Percentiles rank a stretch among this genome's conserved stretches.
Evolutionary conservation across 2,113 vertebrate genomes (phyloP).

Genomic region (Xenus cinereus): DNA sequence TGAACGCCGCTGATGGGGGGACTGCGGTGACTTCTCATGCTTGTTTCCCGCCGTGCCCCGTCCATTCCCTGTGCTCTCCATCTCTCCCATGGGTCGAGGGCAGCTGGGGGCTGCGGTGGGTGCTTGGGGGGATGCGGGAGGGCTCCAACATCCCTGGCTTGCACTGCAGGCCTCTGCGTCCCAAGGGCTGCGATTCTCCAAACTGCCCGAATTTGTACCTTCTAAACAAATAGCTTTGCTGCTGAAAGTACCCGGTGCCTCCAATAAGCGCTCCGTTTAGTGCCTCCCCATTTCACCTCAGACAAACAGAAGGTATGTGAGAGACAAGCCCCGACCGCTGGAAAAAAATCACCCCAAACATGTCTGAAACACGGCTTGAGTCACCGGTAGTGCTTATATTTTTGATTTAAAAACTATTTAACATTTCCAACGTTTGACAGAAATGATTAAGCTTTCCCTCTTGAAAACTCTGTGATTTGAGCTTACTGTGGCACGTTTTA

Average conservation of each 20-base stretch:
- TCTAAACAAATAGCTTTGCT: background rate
- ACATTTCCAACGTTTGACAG: slow-evolving; percentile 37
- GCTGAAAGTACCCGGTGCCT: background rate
- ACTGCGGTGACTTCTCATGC: background rate
- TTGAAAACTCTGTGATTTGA: slow-evolving; percentile 48
- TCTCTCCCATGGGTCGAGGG: background rate
- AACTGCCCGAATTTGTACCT: background rate
- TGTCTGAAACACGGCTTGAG: background rate
- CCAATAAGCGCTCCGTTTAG: background rate
- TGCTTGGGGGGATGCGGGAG: background rate
- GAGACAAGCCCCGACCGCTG: background rate
- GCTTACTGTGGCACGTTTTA: slow-evolving; percentile 7
- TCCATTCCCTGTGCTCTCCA: background rate
- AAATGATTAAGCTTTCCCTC: slow-evolving; percentile 44
- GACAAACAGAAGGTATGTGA: background rate
- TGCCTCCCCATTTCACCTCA: background rate
- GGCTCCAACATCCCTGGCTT: background rate
- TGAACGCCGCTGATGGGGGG: background rate
- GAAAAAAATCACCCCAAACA: slow-evolving; percentile 7
- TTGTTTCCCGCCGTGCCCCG: background rate
- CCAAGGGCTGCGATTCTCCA: background rate
- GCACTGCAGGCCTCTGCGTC: background rate
- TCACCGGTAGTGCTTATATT: background rate
- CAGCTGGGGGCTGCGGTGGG: background rate
- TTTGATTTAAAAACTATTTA: slow-evolving; percentile 52